phyloP scores from a whole-genome alignment of 1,140 invertebrate genomes.

The Acromyrmex echinatior region DNA sequence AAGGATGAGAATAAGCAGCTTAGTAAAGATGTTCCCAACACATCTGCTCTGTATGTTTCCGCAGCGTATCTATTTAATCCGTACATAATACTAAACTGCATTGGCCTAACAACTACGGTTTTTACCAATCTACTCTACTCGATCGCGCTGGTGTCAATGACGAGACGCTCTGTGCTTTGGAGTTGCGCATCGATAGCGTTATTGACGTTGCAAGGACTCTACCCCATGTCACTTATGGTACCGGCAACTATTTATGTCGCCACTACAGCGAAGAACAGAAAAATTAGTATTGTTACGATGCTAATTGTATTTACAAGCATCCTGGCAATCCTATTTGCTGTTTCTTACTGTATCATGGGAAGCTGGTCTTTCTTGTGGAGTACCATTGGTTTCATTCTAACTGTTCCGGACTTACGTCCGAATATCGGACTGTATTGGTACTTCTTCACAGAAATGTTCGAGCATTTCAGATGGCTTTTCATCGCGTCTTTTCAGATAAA shows the following conservation, averaged over 20 bases:
- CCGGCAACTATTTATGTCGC: constrained; percentile 90
- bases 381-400: constrained; percentile 83
- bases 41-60: constrained; percentile 88
- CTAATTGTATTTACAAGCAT: constrained; percentile 80
- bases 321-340: constrained; percentile 76
- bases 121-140: constrained; percentile 95
- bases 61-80: constrained; percentile 97
- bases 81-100: constrained; percentile 95
- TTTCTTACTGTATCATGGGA: constrained; percentile 82
- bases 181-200: constrained; percentile 91
- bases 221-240: constrained; percentile 94
- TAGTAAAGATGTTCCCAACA: constrained; percentile 63
- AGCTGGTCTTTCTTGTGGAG: constrained; percentile 83
- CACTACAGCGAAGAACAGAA: constrained; percentile 74
- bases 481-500: constrained; percentile 99
- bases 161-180: constrained; percentile 89
- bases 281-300: constrained; percentile 72
- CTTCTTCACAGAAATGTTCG: constrained; percentile 99
- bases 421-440: constrained; percentile 99
- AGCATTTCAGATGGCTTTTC: constrained; percentile 98
- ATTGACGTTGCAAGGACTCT: constrained; percentile 94
- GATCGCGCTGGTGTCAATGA: constrained; percentile 90
- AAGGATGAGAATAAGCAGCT: constrained; percentile 48
- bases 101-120: constrained; percentile 96
- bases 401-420: constrained; percentile 96